Base-by-base conservation (phyloP, 2,797 vertebrate genomes). In the Gambusia yucatana region DNA sequence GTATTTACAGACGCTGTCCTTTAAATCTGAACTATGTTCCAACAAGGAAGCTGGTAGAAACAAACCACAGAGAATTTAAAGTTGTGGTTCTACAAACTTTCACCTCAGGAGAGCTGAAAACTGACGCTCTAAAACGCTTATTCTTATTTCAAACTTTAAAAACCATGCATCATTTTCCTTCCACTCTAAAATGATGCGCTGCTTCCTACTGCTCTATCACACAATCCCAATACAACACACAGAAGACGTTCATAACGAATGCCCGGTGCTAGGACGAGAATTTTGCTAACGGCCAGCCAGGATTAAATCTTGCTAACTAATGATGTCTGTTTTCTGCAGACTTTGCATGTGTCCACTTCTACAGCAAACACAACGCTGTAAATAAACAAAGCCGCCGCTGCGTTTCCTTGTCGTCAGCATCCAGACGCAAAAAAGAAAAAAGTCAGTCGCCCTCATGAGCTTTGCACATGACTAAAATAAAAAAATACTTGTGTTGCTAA, bases 291-390 rank as follows among this genome's bases (percentile, higher is more conserved):
- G 71, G 63, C 77, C 63, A 41, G 72, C 87, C 84, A 77, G 80
- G 77, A 87, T 86, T 86, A 82, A 87, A 86, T 86, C 79, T 80
- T 82, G 87, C 67, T 82, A 77, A 78, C 80, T 83, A 87, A 85
- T 86, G 79, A 86, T 70, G 75, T 78, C 80, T 86, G 80, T 75
- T 91, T 92, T 90, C 80, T 91, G 89, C 88, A 86, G 79, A 84
- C 73, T 86, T 84, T 87, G 85, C 88, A 87, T 81, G 22, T 81
- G 73, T 77, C 63, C 73, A 44, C 57, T 47, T 86, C 74, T 48
- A 72, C 52, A 63, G 48, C 73, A 39, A 30, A 77, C 78, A 80
- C 79, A 75, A 76, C 77, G 76, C 75, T 73, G 48, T 47, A 36
- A 17, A 74, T 52, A 69, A 77, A 69, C 67, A 72, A 82, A 81